A percentile compares a stretch with the other conserved stretches of the same genome.
phyloP scores from a whole-genome alignment of 2,113 vertebrate species.

The Rhodinocichla rosea region DNA sequence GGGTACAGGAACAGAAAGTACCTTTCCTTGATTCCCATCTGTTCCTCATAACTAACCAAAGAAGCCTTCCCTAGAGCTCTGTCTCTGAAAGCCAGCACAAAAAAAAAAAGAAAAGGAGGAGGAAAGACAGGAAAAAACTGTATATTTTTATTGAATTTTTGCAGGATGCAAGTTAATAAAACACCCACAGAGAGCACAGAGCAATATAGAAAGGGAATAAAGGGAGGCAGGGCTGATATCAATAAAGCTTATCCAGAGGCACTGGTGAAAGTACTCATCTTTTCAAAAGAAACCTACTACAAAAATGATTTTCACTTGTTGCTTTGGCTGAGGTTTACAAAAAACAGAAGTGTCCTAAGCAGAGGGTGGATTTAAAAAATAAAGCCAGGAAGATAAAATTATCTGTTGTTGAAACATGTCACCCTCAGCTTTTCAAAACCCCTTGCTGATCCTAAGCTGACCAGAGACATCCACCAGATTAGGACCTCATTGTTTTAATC shows the following conservation, averaged over 20 bases:
- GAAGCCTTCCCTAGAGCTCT: constrained; percentile 9
- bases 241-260: constrained; percentile 48
- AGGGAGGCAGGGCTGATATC: constrained; percentile 15
- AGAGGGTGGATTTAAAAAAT: not conserved
- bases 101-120: not conserved
- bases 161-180: constrained; percentile 62
- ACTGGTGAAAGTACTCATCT: not conserved
- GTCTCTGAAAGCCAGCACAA: not conserved
- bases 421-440: not conserved
- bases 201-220: constrained; percentile 45
- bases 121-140: constrained; percentile 1
- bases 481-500: not conserved
- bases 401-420: not conserved
- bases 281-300: constrained; percentile 12
- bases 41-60: constrained; percentile 37
- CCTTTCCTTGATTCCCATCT: constrained; percentile 54
- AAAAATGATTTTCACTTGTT: constrained; percentile 21
- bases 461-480: not conserved
- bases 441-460: not conserved
- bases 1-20: constrained; percentile 11
- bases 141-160: constrained; percentile 62
- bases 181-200: constrained; percentile 37
- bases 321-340: not conserved
- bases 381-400: not conserved
- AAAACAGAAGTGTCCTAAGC: not conserved